Conservation (phyloP, 2,797 vertebrate species). For the Knipowitschia caucasica region DNA sequence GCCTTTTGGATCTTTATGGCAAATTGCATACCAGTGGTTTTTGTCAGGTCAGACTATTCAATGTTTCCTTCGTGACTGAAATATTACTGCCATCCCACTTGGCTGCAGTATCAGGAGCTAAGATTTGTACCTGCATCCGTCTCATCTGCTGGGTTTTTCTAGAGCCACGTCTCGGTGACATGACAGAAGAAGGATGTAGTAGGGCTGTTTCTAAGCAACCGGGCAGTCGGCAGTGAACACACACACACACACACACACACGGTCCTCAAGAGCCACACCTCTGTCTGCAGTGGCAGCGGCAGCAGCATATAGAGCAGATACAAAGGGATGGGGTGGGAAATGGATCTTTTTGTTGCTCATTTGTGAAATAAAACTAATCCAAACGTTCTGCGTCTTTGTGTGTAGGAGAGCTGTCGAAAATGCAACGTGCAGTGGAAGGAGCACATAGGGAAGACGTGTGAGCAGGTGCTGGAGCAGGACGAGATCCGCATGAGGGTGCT, state of each 20-base stretch:
- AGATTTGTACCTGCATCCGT: slow-evolving; percentile 5
- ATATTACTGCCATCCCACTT: slow-evolving; percentile 72
- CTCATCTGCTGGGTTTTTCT: slow-evolving; percentile 39
- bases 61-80: slow-evolving; percentile 68
- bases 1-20: background rate
- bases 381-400: background rate
- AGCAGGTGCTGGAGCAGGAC: slow-evolving; percentile 91
- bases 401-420: slow-evolving; percentile 92
- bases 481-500: slow-evolving; percentile 94
- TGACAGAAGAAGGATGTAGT: slow-evolving; percentile 48
- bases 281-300: slow-evolving; percentile 43
- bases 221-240: slow-evolving; percentile 32
- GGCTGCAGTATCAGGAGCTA: slow-evolving; percentile 46
- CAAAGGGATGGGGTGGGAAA: background rate
- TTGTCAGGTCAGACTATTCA: slow-evolving; percentile 54
- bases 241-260: slow-evolving; percentile 10
- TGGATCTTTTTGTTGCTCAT: slow-evolving; percentile 12
- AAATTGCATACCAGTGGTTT: slow-evolving; percentile 7
- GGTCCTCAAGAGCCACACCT: slow-evolving; percentile 63
- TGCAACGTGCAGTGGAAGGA: slow-evolving; percentile 97
- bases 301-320: slow-evolving; percentile 51
- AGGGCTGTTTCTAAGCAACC: slow-evolving; percentile 76
- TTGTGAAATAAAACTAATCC: background rate
- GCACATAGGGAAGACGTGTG: slow-evolving; percentile 91
- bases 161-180: slow-evolving; percentile 33